Conservation (phyloP, 2,797 vertebrate species). For the Rhinella marina region DNA sequence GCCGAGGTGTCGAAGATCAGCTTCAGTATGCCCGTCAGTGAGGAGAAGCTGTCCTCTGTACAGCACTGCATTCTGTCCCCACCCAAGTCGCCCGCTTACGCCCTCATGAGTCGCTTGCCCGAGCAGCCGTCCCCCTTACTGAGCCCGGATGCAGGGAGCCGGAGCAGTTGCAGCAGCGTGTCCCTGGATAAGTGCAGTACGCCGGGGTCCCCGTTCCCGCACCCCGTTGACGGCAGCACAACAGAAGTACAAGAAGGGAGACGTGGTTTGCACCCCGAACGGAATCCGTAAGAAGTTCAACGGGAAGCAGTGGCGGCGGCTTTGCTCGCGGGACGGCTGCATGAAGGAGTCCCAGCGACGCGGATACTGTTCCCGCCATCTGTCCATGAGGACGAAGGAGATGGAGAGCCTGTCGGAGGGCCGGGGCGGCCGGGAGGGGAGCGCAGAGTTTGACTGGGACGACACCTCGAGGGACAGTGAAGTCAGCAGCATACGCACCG, state of each 20-base stretch:
- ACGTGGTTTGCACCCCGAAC: constrained; percentile 91
- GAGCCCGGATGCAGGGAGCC: constrained; percentile 69
- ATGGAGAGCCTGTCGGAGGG: constrained; percentile 80
- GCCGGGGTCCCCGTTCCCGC: constrained; percentile 79
- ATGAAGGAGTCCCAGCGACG: constrained; percentile 93
- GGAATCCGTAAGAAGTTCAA: constrained; percentile 95
- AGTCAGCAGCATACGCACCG: constrained; percentile 86
- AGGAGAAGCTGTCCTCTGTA: constrained; percentile 72
- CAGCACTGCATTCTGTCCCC: constrained; percentile 77
- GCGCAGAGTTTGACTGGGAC: constrained; percentile 85
- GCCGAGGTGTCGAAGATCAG: constrained; percentile 82
- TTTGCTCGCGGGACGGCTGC: constrained; percentile 89
- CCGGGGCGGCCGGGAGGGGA: constrained; percentile 69
- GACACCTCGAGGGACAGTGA: constrained; percentile 86
- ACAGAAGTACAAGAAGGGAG: constrained; percentile 93
- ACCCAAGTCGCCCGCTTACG: constrained; percentile 79
- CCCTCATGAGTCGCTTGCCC: constrained; percentile 70
- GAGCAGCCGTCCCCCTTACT: constrained; percentile 71
- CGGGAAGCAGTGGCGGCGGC: constrained; percentile 91
- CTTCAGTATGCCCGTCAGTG: constrained; percentile 77
- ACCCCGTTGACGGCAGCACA: constrained; percentile 85
- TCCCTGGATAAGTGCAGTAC: constrained; percentile 80
- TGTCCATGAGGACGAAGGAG: constrained; percentile 92
- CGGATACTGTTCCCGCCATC: constrained; percentile 90
- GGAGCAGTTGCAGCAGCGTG: constrained; percentile 71